phyloP scores from a whole-genome alignment of 2,113 vertebrate species.

The Psittacula cyanocephala region DNA sequence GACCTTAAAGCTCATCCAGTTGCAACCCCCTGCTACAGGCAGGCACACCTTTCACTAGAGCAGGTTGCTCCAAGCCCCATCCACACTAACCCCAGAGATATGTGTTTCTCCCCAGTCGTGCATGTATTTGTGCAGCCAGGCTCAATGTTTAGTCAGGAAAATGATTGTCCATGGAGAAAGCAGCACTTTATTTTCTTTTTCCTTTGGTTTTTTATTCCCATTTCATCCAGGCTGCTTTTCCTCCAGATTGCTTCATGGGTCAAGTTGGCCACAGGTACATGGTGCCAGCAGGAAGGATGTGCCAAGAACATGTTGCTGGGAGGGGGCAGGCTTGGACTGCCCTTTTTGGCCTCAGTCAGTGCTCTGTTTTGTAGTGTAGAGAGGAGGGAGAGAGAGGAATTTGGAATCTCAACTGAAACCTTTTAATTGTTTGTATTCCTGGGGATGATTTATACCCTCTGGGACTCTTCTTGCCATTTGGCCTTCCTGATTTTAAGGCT shows the following conservation, averaged over 20 bases:
- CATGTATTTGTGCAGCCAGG: neutral
- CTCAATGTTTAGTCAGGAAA: neutral
- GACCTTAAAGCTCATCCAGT: neutral
- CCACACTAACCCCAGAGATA: neutral
- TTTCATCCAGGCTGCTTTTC: neutral
- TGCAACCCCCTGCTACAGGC: neutral
- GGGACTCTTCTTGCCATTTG: neutral
- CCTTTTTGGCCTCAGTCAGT: neutral
- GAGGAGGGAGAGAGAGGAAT: neutral
- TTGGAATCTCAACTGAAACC: neutral
- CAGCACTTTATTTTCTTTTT: neutral
- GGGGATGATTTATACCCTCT: neutral
- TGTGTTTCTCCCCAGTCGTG: neutral
- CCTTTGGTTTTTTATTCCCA: rapidly evolving
- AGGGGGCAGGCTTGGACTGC: neutral
- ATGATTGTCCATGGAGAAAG: neutral
- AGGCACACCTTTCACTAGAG: neutral
- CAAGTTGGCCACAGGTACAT: neutral
- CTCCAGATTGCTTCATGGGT: neutral
- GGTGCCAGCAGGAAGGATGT: neutral
- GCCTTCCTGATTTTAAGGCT: neutral
- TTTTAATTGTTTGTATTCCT: neutral
- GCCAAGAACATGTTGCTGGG: neutral
- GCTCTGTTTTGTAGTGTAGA: rapidly evolving
- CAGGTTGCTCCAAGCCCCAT: neutral